Evolutionary conservation across 2,888 invertebrate species (phyloP).

Genomic region (Anthoptus insignis): DNA sequence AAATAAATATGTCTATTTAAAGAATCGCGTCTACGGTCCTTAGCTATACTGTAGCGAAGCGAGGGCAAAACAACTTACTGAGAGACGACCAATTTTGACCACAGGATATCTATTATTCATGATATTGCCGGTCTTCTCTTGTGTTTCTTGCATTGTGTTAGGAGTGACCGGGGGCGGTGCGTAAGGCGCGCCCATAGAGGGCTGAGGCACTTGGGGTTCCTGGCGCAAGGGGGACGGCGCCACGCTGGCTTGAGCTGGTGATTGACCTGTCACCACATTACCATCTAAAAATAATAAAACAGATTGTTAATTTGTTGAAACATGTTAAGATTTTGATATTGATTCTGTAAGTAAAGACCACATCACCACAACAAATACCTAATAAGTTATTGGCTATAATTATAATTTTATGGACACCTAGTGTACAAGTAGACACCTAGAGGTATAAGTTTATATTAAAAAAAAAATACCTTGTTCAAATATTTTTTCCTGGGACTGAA

Average conservation of each 20-base stretch:
- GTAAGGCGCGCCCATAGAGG: conserved; percentile 80
- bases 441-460: too few relatives aligned
- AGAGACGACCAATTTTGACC: conserved; percentile 81
- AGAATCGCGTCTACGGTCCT: too few relatives aligned
- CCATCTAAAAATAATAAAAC: conserved; percentile 68
- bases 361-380: too few relatives aligned
- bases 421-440: too few relatives aligned
- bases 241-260: conserved; percentile 88
- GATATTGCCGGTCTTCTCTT: conserved; percentile 66
- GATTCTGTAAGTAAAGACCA: too few relatives aligned
- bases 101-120: conserved; percentile 77
- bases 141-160: conserved; percentile 65
- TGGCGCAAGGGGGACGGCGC: conserved; percentile 85
- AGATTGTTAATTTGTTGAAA: too few relatives aligned
- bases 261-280: conserved; percentile 83
- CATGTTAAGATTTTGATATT: too few relatives aligned
- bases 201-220: conserved; percentile 83
- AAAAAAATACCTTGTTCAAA: conserved; percentile 82
- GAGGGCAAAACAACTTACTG: too few relatives aligned
- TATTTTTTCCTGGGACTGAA: conserved; percentile 73
- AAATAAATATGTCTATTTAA: too few relatives aligned
- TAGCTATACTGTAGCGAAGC: too few relatives aligned
- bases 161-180: conserved; percentile 59
- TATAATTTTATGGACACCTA: too few relatives aligned
- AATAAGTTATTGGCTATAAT: too few relatives aligned